Base-by-base conservation (phyloP, 1,140 invertebrate species). In the Apis laboriosa region DNA sequence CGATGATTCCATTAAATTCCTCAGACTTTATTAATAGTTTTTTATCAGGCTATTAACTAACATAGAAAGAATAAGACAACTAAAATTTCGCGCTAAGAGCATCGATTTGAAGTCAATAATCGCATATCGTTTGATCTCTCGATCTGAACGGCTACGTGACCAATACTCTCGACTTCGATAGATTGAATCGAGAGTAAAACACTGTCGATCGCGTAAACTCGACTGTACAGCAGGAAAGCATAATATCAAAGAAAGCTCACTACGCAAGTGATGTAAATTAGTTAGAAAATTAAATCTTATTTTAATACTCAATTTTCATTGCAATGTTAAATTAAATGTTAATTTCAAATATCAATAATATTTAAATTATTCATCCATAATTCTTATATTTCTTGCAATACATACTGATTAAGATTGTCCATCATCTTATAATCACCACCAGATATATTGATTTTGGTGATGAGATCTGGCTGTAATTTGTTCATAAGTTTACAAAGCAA, bases 341-440 rank as follows among this genome's bases (percentile, higher is more conserved):
- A 19, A 21, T 17, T 21, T 9, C 15, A 24, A 34, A 9, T 17
- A 21, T 70, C 24, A 70, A 24, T 24, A 24, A 21, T 15, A 49
- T 11, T 49, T 12, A 11, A 49, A 11, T n/a, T 8, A 68, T 49
- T 24, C n/a, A 2, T 21, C 9, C 34, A 34, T 49, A 21, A n/a
- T 15, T 43, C 34, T 43, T 49, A 12, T 1, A 28, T 34, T 68
- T n/a, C 2, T 24, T 70, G 51, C 56, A 9, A 82, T 86, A 95
- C 96, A 95, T 94, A 97, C 97, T 97, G 96, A 93, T 96, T 97
- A 67, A 98, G 97, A 90, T 99, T 99, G 90, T 99, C 98, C 98
- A 99, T 99, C 95, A 98, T 96, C 90, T 98, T 98, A 94, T 98
- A 99, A 88, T 98, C 97, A 0, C 97, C 97, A 7, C 98, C 98